phyloP scores from a whole-genome alignment of 2,797 vertebrate genomes.

The Pitangus sulphuratus region DNA sequence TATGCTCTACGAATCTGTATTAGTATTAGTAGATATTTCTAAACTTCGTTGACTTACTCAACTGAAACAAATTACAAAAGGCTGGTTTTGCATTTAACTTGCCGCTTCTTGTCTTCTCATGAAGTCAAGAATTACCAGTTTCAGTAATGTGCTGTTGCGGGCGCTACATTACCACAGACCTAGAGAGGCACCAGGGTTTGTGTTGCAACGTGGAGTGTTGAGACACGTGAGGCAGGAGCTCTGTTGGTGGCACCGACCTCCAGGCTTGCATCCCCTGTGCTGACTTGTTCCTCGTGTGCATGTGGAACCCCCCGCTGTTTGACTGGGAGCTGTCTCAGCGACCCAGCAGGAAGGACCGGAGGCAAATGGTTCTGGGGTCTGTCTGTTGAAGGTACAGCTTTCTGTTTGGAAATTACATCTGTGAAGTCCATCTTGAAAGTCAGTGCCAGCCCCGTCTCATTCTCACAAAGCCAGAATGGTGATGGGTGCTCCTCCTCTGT shows the following conservation, averaged over 20 bases:
- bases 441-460: rapidly evolving
- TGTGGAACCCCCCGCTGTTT: rapidly evolving
- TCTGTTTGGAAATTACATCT: neutral
- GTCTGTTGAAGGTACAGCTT: neutral
- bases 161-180: neutral
- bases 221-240: neutral
- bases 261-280: neutral
- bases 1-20: neutral
- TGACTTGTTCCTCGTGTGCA: neutral
- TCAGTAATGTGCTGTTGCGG: neutral
- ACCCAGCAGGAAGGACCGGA: neutral
- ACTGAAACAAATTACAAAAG: neutral
- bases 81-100: neutral
- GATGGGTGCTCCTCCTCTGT: neutral
- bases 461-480: neutral
- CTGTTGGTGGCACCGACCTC: neutral
- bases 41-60: neutral
- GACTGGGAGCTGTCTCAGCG: neutral
- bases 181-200: neutral
- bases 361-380: neutral
- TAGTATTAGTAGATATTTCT: neutral
- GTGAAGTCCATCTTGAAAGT: neutral
- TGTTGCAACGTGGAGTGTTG: neutral
- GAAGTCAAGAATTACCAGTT: constrained; percentile 51
- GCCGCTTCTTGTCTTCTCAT: neutral